Base-by-base conservation (phyloP, 2,797 vertebrate species). In the Hirundo rustica region DNA sequence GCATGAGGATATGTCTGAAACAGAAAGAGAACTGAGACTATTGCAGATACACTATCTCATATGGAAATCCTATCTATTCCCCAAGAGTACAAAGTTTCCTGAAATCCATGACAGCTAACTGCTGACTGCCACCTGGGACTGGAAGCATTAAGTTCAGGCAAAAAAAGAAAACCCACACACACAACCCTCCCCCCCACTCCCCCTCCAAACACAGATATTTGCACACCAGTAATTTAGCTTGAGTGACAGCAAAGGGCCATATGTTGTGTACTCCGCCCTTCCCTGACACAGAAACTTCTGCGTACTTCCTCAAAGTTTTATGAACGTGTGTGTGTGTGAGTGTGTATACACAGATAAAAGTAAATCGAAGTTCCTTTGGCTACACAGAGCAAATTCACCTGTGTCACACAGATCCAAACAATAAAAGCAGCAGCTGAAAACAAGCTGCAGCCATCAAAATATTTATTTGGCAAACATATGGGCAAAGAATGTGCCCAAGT, bases 41-140 rank as follows among this genome's bases (percentile, higher is more conserved):
- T 0, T 38, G 23, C 30, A 66, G 62, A 66, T 79, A 80, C 0
- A 0, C 10, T 77, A 38, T 22, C 79, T 72, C 50, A n/a, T 3
- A 4, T 27, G 60, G 6, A 16, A 85, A 92, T 25, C 10, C 16
- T 76, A 48, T 45, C 51, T 76, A 9, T 29, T 78, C 53, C 27
- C 32, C 48, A 60, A 34, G 36, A 82, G 48, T 21, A 44, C 55
- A 64, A 82, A 91, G 65, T 67, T 51, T 42, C 38, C 80, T 0
- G 2, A 68, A 45, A 79, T 47, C 34, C 19, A 7, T 5, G 20
- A 62, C 2, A 1, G 29, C 22, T 55, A 44, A 45, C 44, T 66
- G 25, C 8, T 91, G 61, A n/a, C 58, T 82, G 50, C 5, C n/a
- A 57, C 40, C 16, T 23, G 13, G 7, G 16, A n/a, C 34, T 85